These are phyloP conservation scores for Scatophagus argus DNA, from an alignment of 2,113 vertebrate genomes.

Conservation along the genomic window DNA sequence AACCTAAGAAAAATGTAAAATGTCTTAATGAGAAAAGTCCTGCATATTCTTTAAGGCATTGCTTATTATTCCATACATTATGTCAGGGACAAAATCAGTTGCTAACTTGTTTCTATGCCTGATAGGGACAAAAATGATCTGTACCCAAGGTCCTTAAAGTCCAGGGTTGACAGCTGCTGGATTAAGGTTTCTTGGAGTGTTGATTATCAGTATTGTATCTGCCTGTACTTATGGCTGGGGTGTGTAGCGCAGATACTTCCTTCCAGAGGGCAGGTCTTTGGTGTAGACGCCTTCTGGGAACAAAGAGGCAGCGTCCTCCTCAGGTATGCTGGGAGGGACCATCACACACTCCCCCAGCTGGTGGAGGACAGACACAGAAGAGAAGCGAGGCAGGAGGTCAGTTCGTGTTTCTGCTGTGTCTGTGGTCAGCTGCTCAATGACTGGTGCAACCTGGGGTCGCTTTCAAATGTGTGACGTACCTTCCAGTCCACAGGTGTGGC, in stretches of 20 bases:
- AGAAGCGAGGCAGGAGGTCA: background rate
- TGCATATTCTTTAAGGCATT: background rate
- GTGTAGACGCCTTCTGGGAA: conserved; percentile 91
- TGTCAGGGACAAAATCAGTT: background rate
- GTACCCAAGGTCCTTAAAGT: background rate
- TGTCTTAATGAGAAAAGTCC: background rate
- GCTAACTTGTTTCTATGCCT: background rate
- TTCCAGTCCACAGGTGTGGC: conserved; percentile 95
- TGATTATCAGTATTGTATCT: background rate
- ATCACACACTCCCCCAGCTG: conserved; percentile 92
- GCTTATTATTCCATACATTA: background rate
- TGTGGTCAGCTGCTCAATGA: conserved; percentile 3
- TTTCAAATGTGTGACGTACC: conserved; percentile 75
- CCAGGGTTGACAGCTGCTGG: background rate
- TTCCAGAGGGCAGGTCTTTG: conserved; percentile 93
- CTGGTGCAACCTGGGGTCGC: background rate
- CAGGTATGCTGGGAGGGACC: conserved; percentile 89
- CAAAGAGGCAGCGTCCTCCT: conserved; percentile 88
- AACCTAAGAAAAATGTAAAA: too few species aligned
- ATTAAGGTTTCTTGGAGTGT: background rate
- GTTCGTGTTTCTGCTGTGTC: background rate
- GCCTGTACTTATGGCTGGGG: conserved; percentile 78
- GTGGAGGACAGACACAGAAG: conserved; percentile 7
- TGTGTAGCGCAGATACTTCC: conserved; percentile 95
- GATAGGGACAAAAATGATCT: background rate